Base-by-base conservation (phyloP, 2,888 invertebrate genomes). In the Byasa hedistus region DNA sequence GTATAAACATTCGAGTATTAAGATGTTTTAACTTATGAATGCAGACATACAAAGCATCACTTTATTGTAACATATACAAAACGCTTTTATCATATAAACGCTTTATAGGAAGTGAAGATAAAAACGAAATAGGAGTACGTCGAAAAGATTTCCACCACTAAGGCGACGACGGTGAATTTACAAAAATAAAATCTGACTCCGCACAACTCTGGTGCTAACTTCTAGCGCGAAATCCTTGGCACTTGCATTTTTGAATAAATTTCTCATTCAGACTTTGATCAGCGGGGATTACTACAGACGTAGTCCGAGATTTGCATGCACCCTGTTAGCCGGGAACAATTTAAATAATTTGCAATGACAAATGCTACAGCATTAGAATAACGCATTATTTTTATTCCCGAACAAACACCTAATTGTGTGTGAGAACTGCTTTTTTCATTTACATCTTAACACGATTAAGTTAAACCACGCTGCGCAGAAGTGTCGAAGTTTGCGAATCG, bases 321-420 rank as follows among this genome's bases (percentile, higher is more conserved):
- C 78, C 82, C 79, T 79, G 65, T 62, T 58, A 77, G 77, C 79
- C 78, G 72, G 74, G 75, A 69, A 75, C 78, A 83, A 89, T 90
- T 89, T 89, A 80, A 90, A 90, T 89, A 89, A 89, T 86, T 89
- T 78, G 73, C 77, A 76, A 72, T 87, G 84, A 87, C 85, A 86
- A 89, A 87, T 84, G 83, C 78, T 72, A 66, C 70, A 69, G 69
- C 73, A 84, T 86, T 82, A 79, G 76, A 82, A 82, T 84, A 81
- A 79, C 80, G 75, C 72, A 75, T 76, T 81, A 83, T 66, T 65
- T 82, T 84, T 77, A 81, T 77, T 74, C 79, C 73, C 73, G 78
- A 80, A 77, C 77, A 79, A 76, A 75, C 75, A 75, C 75, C 79
- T 85, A 87, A 87, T 89, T 89, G 87, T 85, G 79, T 84, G 87